Evolutionary conservation across 2,797 vertebrate species (phyloP).

Genomic region (Octomys mimax): DNA sequence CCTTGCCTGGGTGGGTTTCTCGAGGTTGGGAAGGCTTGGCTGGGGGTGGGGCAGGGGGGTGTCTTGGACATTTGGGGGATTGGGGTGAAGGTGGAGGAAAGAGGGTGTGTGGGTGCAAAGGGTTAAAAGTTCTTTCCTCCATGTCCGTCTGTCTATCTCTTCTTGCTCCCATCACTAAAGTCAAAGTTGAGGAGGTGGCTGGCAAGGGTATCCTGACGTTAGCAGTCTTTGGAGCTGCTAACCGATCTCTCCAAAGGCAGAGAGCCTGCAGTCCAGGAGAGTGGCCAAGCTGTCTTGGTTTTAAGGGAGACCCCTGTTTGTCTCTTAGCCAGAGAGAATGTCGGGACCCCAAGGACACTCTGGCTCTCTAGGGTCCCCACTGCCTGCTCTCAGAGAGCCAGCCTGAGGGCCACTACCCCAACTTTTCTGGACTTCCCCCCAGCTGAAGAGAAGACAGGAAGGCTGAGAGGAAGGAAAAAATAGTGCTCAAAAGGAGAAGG

Average conservation of each 20-base stretch:
- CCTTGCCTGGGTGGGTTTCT: constrained; percentile 72
- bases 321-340: constrained; percentile 29
- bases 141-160: constrained; percentile 43
- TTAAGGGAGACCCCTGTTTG: constrained; percentile 9
- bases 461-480: not conserved
- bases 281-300: constrained; percentile 61
- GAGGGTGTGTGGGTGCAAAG: constrained; percentile 83
- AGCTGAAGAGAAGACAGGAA: constrained; percentile 59
- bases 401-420: constrained; percentile 62
- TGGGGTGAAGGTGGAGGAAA: constrained; percentile 71
- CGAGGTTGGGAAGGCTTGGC: constrained; percentile 60
- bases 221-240: constrained; percentile 74
- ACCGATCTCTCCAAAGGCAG: constrained; percentile 57
- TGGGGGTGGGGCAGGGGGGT: constrained; percentile 53
- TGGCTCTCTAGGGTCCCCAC: constrained; percentile 38
- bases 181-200: constrained; percentile 88
- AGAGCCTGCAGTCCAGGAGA: constrained; percentile 39
- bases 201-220: constrained; percentile 85
- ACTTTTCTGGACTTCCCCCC: constrained; percentile 74
- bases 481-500: not conserved
- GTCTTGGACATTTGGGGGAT: constrained; percentile 47
- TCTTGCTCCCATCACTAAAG: constrained; percentile 80
- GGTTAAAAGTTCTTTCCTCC: constrained; percentile 80
- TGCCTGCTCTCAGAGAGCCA: constrained; percentile 47
- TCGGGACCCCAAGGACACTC: constrained; percentile 46